These are phyloP conservation scores for Ceraclea dissimilis DNA, from an alignment of 2,888 invertebrate species.

Conservation along the genomic window DNA sequence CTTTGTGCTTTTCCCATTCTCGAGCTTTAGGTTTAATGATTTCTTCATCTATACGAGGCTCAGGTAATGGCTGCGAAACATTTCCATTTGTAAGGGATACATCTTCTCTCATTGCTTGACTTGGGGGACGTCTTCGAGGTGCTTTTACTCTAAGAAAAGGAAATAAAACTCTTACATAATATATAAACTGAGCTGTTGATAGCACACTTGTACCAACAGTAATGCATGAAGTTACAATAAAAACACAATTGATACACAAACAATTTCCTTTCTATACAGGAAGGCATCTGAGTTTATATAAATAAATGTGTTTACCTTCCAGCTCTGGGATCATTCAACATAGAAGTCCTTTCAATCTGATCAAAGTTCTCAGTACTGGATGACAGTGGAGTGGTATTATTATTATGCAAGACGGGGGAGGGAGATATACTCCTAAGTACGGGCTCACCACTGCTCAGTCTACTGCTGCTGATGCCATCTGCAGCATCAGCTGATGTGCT, in stretches of 20 bases:
- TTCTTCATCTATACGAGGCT: slow-evolving; percentile 25
- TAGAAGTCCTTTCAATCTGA: slow-evolving; percentile 56
- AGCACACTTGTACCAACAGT: too few relatives aligned
- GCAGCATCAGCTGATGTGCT: slow-evolving; percentile 30
- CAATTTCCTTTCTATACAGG: too few relatives aligned
- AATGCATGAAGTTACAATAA: too few relatives aligned
- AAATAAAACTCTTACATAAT: not conserved
- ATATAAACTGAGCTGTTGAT: too few relatives aligned
- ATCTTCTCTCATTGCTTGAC: slow-evolving; percentile 45
- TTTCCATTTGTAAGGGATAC: slow-evolving; percentile 44
- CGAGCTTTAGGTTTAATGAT: slow-evolving; percentile 57
- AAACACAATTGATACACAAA: too few relatives aligned
- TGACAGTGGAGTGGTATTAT: not conserved
- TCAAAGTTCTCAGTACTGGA: slow-evolving; percentile 46
- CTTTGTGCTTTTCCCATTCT: slow-evolving; percentile 65
- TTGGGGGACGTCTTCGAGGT: slow-evolving; percentile 54
- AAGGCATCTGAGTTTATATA: not conserved
- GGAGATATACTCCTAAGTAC: slow-evolving; percentile 28
- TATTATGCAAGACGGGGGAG: not conserved
- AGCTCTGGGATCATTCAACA: slow-evolving; percentile 60
- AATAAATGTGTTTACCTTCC: slow-evolving; percentile 36
- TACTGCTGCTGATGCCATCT: slow-evolving; percentile 44
- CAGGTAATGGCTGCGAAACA: slow-evolving; percentile 24
- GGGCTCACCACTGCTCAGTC: slow-evolving; percentile 28
- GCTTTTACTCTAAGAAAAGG: slow-evolving; percentile 44